Conservation (phyloP, 2,888 invertebrate species). For the Clistopyga incitator region DNA sequence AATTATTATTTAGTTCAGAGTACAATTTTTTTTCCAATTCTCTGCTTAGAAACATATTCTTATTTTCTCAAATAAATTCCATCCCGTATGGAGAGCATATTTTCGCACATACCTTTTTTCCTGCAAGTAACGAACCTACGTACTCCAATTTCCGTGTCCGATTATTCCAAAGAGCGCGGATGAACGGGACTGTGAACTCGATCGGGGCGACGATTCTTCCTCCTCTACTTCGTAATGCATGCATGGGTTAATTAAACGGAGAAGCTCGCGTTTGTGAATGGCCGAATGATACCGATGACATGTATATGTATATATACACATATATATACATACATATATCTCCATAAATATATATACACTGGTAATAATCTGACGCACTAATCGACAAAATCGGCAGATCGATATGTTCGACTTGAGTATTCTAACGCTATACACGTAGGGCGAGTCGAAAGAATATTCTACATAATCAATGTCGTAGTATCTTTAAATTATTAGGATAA, state of each 20-base stretch:
- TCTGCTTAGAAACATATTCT: neutral
- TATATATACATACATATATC: no score
- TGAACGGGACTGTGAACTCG: conserved; percentile 31
- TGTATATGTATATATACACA: neutral
- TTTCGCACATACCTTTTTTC: neutral
- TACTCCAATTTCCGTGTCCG: conserved; percentile 18
- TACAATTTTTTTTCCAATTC: neutral
- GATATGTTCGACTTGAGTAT: conserved; percentile 37
- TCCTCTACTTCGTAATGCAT: conserved; percentile 64
- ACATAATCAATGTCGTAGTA: conserved; percentile 38
- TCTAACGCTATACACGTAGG: conserved; percentile 51
- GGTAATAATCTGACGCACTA: conserved; percentile 50
- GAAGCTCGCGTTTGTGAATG: conserved; percentile 60
- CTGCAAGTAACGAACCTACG: neutral
- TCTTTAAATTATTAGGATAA: conserved; percentile 47
- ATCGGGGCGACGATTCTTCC: conserved; percentile 20
- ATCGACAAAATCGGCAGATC: conserved; percentile 44
- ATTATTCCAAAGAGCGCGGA: conserved; percentile 33
- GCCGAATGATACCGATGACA: conserved; percentile 54
- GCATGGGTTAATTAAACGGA: conserved; percentile 67
- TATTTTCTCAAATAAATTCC: neutral
- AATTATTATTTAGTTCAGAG: no score
- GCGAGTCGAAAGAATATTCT: conserved; percentile 38
- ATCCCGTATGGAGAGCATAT: neutral
- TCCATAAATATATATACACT: neutral